Conservation (phyloP, 2,113 vertebrate species). For the Catharus fuscescens region DNA sequence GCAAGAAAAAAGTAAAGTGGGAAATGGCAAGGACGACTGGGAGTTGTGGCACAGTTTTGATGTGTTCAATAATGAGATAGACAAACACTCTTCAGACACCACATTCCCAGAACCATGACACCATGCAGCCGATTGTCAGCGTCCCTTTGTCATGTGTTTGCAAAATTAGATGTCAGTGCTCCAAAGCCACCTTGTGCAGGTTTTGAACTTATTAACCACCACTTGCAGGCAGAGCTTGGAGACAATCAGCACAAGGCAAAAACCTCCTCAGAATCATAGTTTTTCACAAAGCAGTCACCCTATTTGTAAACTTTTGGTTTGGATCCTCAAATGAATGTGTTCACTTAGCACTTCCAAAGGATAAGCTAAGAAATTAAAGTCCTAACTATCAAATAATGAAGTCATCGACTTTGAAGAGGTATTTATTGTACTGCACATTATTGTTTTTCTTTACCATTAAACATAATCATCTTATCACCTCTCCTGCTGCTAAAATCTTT, state of each 20-base stretch:
- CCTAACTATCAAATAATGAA: background rate
- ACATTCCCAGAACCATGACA: background rate
- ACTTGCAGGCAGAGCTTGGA: background rate
- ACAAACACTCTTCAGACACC: background rate
- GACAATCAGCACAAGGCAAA: background rate
- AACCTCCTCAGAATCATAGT: background rate
- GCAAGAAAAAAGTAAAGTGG: background rate
- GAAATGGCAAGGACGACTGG: rapidly evolving
- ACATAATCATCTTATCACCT: background rate
- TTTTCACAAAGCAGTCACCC: background rate
- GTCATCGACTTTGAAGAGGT: background rate
- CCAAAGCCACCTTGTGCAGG: background rate
- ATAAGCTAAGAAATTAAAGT: background rate
- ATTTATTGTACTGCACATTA: background rate
- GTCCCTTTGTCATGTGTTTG: background rate
- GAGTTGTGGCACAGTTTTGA: background rate
- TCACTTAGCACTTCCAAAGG: background rate
- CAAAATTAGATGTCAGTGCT: background rate
- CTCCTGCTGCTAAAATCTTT: background rate
- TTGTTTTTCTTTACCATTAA: background rate
- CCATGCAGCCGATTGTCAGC: background rate
- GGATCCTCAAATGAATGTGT: background rate
- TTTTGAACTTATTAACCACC: background rate
- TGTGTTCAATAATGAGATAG: background rate
- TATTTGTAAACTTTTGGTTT: background rate